Conservation (phyloP, 2,888 invertebrate species). For the Agrotis clavis region DNA sequence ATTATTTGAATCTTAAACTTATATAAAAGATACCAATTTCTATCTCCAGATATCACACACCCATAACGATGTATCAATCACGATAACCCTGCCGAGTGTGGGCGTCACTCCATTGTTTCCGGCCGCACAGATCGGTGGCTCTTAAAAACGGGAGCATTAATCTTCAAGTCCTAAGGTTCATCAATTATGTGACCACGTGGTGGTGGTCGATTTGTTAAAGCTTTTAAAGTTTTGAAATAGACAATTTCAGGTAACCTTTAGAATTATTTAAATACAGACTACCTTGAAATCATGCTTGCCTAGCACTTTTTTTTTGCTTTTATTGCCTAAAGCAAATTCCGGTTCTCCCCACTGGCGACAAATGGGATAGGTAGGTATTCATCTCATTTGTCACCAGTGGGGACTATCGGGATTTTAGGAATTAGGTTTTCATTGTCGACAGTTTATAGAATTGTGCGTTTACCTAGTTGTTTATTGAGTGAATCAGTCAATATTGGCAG, state of each 20-base stretch:
- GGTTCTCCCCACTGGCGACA: too few species aligned
- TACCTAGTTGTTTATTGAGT: too few species aligned
- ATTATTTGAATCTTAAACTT: background rate
- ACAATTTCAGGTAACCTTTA: too few species aligned
- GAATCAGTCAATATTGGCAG: too few species aligned
- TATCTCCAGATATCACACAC: background rate
- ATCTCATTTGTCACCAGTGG: too few species aligned
- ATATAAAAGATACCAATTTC: background rate
- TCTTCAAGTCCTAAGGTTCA: slow-evolving; percentile 69
- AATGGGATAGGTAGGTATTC: too few species aligned
- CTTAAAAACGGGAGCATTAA: slow-evolving; percentile 74
- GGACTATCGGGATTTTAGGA: too few species aligned
- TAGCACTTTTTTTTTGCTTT: too few species aligned
- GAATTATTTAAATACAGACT: too few species aligned
- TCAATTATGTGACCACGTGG: slow-evolving; percentile 68
- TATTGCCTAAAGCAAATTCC: too few species aligned
- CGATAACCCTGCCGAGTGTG: slow-evolving; percentile 63
- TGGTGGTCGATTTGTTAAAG: slow-evolving; percentile 9
- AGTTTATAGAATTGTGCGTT: background rate
- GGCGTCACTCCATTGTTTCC: slow-evolving; percentile 69
- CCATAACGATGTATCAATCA: slow-evolving; percentile 68
- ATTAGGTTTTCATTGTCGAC: background rate
- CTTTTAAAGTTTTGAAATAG: slow-evolving; percentile 6
- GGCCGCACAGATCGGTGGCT: slow-evolving; percentile 70
- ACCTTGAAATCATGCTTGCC: too few species aligned